A percentile compares a stretch with the other conserved stretches of the same genome.
phyloP scores from a whole-genome alignment of 2,113 vertebrate species.

The Martes martes region DNA sequence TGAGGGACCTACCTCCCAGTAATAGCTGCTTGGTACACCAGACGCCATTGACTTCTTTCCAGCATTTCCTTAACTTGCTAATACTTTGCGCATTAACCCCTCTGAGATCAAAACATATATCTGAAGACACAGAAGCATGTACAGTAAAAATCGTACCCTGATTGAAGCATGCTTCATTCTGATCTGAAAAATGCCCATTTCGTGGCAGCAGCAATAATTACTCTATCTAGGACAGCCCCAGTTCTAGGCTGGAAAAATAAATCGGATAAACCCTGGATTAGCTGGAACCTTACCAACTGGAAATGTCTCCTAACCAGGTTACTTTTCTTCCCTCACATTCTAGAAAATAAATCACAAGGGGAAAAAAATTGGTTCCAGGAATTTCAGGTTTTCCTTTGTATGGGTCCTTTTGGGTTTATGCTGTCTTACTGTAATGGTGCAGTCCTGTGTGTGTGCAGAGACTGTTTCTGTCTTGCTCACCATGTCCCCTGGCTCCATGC shows the following conservation, averaged over 20 bases:
- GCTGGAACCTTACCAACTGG: not conserved
- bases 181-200: not conserved
- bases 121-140: not conserved
- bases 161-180: not conserved
- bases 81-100: not conserved
- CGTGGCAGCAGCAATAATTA: not conserved
- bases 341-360: not conserved
- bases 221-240: not conserved
- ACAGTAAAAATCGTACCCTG: not conserved
- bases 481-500: not conserved
- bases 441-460: not conserved
- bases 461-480: not conserved
- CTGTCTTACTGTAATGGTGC: accelerated
- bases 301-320: not conserved
- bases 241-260: not conserved
- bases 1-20: not conserved
- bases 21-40: not conserved
- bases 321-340: not conserved
- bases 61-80: not conserved
- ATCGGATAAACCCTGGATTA: not conserved
- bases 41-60: not conserved
- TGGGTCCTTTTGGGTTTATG: not conserved
- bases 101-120: not conserved
- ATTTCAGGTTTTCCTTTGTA: not conserved
- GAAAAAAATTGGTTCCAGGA: not conserved